Evolutionary conservation across 2,888 invertebrate genomes (phyloP).

Genomic region (Anoncus sp.): DNA sequence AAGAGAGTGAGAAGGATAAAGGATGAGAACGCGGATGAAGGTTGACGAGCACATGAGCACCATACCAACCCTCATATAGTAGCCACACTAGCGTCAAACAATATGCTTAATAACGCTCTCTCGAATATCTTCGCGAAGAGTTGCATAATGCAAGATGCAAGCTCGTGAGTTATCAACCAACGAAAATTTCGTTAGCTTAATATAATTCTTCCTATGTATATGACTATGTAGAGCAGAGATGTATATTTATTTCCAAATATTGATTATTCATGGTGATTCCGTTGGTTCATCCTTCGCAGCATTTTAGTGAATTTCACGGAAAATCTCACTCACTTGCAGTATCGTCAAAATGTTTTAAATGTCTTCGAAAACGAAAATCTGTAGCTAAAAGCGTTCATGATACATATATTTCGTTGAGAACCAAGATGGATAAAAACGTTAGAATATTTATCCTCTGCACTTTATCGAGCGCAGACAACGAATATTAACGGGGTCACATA

Average conservation of each 20-base stretch:
- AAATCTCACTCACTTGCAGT: constrained; percentile 4
- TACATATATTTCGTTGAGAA: background rate
- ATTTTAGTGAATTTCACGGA: background rate
- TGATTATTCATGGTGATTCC: constrained; percentile 30
- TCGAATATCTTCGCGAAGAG: constrained; percentile 34
- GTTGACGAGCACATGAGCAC: constrained; percentile 44
- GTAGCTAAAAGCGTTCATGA: background rate
- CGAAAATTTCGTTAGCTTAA: constrained; percentile 74
- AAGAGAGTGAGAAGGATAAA: constrained; percentile 15
- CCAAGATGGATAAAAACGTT: background rate
- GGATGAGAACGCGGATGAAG: constrained; percentile 18
- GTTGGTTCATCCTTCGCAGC: constrained; percentile 13
- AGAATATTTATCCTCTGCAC: background rate
- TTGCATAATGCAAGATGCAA: constrained; percentile 73
- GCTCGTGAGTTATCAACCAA: constrained; percentile 73
- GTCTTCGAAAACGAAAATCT: background rate
- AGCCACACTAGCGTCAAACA: constrained; percentile 28
- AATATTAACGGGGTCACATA: background rate
- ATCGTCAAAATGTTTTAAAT: background rate
- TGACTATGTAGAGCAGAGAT: background rate
- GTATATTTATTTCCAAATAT: constrained; percentile 46
- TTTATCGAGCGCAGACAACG: background rate
- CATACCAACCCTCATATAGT: constrained; percentile 11
- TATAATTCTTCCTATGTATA: constrained; percentile 17
- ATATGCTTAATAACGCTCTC: constrained; percentile 41